These are phyloP conservation scores for Acanthaster planci DNA, from an alignment of 35 echinoderm and acorn worm genomes.

Conservation along the genomic window DNA sequence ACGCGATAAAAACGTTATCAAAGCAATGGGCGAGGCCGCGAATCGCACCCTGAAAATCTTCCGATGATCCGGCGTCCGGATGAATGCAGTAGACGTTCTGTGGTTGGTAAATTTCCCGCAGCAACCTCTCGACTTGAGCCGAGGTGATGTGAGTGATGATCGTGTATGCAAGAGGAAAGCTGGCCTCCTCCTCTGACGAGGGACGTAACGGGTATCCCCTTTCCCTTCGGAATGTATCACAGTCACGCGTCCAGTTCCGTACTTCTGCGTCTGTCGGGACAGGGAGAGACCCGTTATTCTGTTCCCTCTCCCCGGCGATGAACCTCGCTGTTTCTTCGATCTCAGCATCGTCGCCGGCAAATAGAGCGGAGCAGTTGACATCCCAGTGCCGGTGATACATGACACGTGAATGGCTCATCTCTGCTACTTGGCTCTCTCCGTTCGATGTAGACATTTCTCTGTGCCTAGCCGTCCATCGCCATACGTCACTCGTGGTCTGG, in stretches of 20 bases:
- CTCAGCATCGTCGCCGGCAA: neutral
- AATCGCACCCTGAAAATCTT: constrained; percentile 45
- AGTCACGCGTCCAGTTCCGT: constrained; percentile 28
- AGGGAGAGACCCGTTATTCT: neutral
- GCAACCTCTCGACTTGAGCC: constrained; percentile 59
- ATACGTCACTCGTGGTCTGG: too few species aligned
- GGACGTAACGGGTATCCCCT: constrained; percentile 35
- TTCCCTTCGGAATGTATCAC: neutral
- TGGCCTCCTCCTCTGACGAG: constrained; percentile 42
- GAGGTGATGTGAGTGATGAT: constrained; percentile 43
- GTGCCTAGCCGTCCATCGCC: too few species aligned
- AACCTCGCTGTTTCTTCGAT: constrained; percentile 8
- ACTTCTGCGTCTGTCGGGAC: constrained; percentile 18
- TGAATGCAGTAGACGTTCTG: constrained; percentile 85
- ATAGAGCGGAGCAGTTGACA: constrained; percentile 47
- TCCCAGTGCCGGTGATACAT: constrained; percentile 38
- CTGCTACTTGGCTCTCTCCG: too few species aligned
- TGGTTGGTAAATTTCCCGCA: constrained; percentile 67
- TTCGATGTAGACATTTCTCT: too few species aligned
- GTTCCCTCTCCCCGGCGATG: neutral
- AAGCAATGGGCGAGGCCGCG: constrained; percentile 56
- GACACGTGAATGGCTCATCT: too few species aligned
- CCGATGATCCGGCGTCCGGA: constrained; percentile 49
- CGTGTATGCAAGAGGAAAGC: constrained; percentile 65
- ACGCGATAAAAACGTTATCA: constrained; percentile 70